These are phyloP conservation scores for Chaunax sp. DNA, from an alignment of 2,797 vertebrate genomes.

Conservation along the genomic window DNA sequence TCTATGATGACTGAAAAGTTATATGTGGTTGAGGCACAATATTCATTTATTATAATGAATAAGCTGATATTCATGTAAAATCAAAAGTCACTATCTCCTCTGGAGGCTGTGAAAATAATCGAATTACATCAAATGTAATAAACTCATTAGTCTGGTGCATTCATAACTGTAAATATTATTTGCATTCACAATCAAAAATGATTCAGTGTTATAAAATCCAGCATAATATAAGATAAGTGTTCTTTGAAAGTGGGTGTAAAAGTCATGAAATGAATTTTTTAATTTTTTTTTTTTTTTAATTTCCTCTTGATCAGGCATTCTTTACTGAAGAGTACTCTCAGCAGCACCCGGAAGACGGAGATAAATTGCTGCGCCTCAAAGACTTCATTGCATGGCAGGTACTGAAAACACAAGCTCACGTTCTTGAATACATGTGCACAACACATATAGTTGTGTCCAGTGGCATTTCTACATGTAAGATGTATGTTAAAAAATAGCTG, in stretches of 20 bases:
- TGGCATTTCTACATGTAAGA: too few relatives aligned
- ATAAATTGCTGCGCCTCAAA: constrained; percentile 92
- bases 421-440: neutral
- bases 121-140: constrained; percentile 18
- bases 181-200: constrained; percentile 1
- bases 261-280: constrained; percentile 18
- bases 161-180: constrained; percentile 12
- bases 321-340: constrained; percentile 92
- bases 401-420: constrained; percentile 31
- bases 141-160: constrained; percentile 6
- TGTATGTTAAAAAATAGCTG: neutral
- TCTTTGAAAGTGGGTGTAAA: constrained; percentile 14
- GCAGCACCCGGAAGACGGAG: constrained; percentile 90
- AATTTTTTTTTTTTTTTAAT: constrained; percentile 8
- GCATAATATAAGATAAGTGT: neutral
- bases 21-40: too few relatives aligned
- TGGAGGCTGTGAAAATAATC: neutral
- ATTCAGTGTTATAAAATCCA: constrained; percentile 1
- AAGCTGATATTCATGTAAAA: constrained; percentile 19
- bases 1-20: neutral
- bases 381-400: constrained; percentile 99
- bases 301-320: constrained; percentile 88
- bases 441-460: too few relatives aligned
- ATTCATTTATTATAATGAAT: constrained; percentile 2
- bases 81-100: constrained; percentile 1